phyloP scores from a whole-genome alignment of 1,140 invertebrate species.

The Rhagoletis pomonella region DNA sequence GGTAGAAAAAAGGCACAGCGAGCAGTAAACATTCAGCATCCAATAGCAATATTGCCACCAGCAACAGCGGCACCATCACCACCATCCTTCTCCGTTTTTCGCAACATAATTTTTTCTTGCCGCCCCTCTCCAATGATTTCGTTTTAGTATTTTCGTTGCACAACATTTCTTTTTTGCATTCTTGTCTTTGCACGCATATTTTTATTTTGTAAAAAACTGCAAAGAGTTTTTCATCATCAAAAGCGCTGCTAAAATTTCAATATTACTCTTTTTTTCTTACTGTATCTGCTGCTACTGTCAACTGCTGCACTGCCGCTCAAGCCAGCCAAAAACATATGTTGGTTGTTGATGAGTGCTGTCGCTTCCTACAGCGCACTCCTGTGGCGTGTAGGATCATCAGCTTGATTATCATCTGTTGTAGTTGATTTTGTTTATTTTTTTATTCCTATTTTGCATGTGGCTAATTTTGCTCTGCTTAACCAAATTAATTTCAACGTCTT shows the following conservation, averaged over 20 bases:
- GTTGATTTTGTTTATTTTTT: slow-evolving; percentile 24
- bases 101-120: not conserved
- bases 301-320: not conserved
- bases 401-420: slow-evolving; percentile 41
- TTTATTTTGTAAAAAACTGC: not conserved
- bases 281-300: not conserved
- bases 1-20: not conserved
- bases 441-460: not conserved
- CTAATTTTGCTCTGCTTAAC: slow-evolving; percentile 53
- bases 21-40: not conserved
- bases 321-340: slow-evolving; percentile 18
- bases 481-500: slow-evolving; percentile 43
- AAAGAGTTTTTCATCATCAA: not conserved
- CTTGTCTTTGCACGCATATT: slow-evolving; percentile 42
- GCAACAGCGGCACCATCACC: not conserved
- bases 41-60: not conserved
- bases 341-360: slow-evolving; percentile 4
- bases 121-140: not conserved
- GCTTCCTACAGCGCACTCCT: not conserved
- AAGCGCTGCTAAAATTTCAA: slow-evolving; percentile 45
- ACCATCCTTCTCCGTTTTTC: not conserved
- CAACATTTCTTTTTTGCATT: slow-evolving; percentile 19
- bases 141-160: not conserved
- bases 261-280: slow-evolving; percentile 16
- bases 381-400: slow-evolving; percentile 30